Conservation (phyloP, 2,113 vertebrate genomes). For the Gyps fulvus region DNA sequence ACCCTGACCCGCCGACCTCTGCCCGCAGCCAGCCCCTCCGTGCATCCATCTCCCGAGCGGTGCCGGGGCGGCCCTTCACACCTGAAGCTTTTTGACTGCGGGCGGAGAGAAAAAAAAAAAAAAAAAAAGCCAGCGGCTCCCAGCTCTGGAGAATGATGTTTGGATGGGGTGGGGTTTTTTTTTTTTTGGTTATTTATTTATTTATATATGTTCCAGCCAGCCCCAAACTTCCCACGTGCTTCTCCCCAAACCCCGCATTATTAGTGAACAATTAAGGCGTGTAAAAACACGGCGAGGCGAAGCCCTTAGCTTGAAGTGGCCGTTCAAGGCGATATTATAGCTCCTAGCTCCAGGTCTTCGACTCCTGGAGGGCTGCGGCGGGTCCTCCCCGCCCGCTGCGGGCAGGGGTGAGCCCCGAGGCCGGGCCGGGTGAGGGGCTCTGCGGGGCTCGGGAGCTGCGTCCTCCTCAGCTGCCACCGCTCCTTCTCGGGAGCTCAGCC, state of each 20-base stretch:
- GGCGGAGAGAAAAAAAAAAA: not conserved
- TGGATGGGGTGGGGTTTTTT: not conserved
- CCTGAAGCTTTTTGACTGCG: not conserved
- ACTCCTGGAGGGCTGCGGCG: not conserved
- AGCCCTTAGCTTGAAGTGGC: not conserved
- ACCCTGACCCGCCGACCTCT: not conserved
- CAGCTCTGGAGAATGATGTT: not conserved
- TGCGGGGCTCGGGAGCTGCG: too few species aligned
- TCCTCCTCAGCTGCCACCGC: too few species aligned
- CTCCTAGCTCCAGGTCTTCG: not conserved
- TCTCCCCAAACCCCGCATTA: not conserved
- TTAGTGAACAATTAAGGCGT: not conserved
- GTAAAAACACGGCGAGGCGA: slow-evolving; percentile 6
- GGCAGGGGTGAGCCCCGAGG: too few species aligned
- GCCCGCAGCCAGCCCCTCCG: not conserved
- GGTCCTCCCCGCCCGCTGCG: not conserved
- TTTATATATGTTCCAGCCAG: not conserved
- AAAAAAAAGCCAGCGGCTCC: not conserved
- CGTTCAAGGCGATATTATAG: not conserved
- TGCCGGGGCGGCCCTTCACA: not conserved
- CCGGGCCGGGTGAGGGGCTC: too few species aligned
- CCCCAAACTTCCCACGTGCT: not conserved
- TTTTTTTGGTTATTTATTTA: not conserved
- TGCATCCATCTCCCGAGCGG: not conserved
- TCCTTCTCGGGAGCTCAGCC: too few species aligned